Conservation (phyloP, 2,797 vertebrate genomes). For the Mionectes olivaceus region DNA sequence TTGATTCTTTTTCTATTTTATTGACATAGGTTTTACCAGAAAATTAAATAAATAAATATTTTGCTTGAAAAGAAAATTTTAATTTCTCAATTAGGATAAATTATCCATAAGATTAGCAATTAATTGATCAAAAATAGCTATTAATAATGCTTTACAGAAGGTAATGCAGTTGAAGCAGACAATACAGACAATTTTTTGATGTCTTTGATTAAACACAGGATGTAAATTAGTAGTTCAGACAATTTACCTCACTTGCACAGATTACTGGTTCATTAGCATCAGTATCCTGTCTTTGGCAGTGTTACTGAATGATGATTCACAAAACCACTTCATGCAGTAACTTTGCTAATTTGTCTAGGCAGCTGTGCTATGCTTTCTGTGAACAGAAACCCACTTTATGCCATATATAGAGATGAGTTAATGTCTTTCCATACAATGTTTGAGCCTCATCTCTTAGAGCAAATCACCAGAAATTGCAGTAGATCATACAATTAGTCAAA, state of each 20-base stretch:
- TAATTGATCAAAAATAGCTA: not conserved
- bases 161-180: not conserved
- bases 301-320: not conserved
- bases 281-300: not conserved
- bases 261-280: not conserved
- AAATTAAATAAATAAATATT: not conserved
- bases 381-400: not conserved
- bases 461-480: rapidly evolving
- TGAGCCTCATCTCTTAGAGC: not conserved
- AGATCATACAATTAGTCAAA: not conserved
- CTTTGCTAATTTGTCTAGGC: not conserved
- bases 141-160: not conserved
- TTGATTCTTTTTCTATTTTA: not conserved
- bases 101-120: not conserved
- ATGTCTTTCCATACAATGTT: not conserved
- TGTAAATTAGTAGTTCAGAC: not conserved
- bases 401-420: not conserved
- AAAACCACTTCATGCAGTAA: not conserved
- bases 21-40: not conserved
- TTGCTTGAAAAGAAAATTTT: not conserved
- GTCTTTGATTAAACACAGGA: not conserved
- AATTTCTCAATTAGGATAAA: not conserved
- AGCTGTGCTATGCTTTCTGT: not conserved
- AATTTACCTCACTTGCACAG: not conserved
- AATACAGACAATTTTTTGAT: not conserved